Conservation (phyloP, 2,797 vertebrate species). For the Sebastes glaucus region DNA sequence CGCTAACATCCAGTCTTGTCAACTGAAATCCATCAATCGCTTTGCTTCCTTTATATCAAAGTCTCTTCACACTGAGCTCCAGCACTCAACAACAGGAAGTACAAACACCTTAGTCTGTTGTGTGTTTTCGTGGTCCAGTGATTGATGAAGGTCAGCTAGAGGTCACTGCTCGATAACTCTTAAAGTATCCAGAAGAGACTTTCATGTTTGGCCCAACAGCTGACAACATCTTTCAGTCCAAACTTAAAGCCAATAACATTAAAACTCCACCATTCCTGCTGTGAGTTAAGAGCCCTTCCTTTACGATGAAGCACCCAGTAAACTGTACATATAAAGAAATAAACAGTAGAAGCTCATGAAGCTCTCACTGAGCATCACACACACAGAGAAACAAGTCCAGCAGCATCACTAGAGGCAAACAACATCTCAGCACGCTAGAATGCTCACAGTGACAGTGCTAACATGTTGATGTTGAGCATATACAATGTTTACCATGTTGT, state of each 20-base stretch:
- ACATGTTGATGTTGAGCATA: too few relatives aligned
- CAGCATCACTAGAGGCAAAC: background rate
- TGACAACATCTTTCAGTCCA: background rate
- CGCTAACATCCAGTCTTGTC: slow-evolving; percentile 23
- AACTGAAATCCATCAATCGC: slow-evolving; percentile 22
- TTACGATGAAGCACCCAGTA: background rate
- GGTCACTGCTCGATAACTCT: background rate
- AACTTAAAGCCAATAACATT: background rate
- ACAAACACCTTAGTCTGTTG: background rate
- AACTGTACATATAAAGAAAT: background rate
- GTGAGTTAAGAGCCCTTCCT: background rate
- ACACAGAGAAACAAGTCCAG: background rate
- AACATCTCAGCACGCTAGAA: background rate
- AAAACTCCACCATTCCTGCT: background rate
- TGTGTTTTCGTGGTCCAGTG: too few relatives aligned
- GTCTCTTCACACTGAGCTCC: background rate
- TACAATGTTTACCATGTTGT: too few relatives aligned
- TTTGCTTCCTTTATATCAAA: slow-evolving; percentile 2
- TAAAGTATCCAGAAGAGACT: too few relatives aligned
- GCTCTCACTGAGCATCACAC: background rate
- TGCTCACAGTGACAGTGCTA: background rate
- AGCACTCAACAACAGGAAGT: background rate
- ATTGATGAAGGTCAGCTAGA: background rate
- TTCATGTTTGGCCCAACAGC: background rate
- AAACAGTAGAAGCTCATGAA: background rate